These are phyloP conservation scores for Pomacea canaliculata DNA, from an alignment of 2,888 invertebrate species.

Conservation along the genomic window DNA sequence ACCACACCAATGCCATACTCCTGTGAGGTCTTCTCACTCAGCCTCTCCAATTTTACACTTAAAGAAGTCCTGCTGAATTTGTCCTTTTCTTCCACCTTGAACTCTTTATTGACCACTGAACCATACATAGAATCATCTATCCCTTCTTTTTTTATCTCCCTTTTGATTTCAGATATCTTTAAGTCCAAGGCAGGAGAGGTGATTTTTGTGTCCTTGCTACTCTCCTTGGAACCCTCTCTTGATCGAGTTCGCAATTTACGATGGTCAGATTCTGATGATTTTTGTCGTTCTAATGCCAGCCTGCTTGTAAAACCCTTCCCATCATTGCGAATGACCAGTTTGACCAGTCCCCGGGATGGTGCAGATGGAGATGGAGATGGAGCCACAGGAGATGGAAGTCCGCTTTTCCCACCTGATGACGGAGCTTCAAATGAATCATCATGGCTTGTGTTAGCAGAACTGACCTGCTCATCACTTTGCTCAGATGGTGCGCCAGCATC, in stretches of 20 bases:
- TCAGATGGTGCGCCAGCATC: slow-evolving; percentile 9
- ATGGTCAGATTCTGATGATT: not conserved
- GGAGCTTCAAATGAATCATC: slow-evolving; percentile 15
- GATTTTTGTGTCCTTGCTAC: not conserved
- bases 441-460: slow-evolving; percentile 7
- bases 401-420: not conserved
- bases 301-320: slow-evolving; percentile 50
- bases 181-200: not conserved
- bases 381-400: not conserved
- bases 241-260: not conserved
- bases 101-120: too few relatives aligned
- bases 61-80: not conserved
- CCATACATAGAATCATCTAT: not conserved
- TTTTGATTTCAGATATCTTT: slow-evolving; percentile 5
- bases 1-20: slow-evolving; percentile 11
- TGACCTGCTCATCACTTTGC: slow-evolving; percentile 26
- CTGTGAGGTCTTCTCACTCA: slow-evolving; percentile 17
- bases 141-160: not conserved
- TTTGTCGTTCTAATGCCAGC: slow-evolving; percentile 20
- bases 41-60: slow-evolving; percentile 19
- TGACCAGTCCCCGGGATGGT: slow-evolving; percentile 32
- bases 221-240: not conserved
- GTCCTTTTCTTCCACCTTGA: not conserved
- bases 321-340: slow-evolving; percentile 51
- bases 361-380: slow-evolving; percentile 12